Evolutionary conservation across 2,797 vertebrate genomes (phyloP).

Genomic region (Phalanger gymnotis): DNA sequence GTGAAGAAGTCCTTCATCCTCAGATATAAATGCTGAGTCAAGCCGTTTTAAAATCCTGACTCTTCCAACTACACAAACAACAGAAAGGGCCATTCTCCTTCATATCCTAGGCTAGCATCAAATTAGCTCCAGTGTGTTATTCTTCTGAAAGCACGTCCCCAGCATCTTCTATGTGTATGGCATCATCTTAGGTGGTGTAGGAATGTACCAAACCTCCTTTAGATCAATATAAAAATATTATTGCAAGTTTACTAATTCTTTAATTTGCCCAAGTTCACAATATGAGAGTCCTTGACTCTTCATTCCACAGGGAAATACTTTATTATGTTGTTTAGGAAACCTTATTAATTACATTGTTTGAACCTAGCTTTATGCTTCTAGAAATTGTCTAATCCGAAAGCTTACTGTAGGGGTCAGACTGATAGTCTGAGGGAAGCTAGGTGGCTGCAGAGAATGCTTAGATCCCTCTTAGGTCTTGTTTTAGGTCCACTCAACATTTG

Average conservation of each 20-base stretch:
- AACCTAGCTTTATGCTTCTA: neutral
- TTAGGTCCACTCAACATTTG: neutral
- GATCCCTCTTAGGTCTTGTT: neutral
- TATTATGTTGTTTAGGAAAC: neutral
- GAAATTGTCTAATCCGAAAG: neutral
- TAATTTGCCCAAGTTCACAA: neutral
- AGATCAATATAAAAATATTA: neutral
- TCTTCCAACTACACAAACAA: neutral
- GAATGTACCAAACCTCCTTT: neutral
- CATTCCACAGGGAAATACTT: neutral
- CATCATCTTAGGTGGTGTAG: neutral
- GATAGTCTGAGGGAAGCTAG: neutral
- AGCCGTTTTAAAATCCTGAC: neutral
- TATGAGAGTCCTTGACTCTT: neutral
- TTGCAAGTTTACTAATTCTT: neutral
- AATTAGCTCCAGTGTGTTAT: neutral
- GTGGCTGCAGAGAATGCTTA: neutral
- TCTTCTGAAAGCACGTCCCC: neutral
- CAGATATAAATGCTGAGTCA: neutral
- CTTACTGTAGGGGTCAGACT: neutral
- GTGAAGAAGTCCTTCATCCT: neutral
- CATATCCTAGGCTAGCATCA: neutral
- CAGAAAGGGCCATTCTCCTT: neutral
- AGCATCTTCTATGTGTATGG: neutral
- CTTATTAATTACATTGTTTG: neutral